phyloP scores from a whole-genome alignment of 2,113 vertebrate genomes.

The Hippoglossus stenolepis region DNA sequence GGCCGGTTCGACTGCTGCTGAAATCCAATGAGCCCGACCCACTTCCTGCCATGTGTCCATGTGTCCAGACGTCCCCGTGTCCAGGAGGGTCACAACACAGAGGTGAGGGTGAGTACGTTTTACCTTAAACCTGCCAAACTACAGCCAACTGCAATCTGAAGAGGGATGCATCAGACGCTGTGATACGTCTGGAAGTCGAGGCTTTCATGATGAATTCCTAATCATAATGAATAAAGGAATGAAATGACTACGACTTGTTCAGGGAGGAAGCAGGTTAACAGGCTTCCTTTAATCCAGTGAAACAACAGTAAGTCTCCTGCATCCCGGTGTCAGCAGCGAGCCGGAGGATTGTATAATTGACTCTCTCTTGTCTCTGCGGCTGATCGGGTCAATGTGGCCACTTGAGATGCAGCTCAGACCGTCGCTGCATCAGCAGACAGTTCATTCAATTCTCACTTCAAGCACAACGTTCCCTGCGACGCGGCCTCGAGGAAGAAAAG shows the following conservation, averaged over 20 bases:
- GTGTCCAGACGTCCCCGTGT: neutral
- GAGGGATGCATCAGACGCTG: no score
- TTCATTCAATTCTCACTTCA: neutral
- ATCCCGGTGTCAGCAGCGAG: neutral
- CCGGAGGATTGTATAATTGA: neutral
- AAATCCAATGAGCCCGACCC: constrained; percentile 8
- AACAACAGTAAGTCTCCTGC: neutral
- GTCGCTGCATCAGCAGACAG: neutral
- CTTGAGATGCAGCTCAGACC: constrained; percentile 1
- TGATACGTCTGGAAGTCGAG: neutral
- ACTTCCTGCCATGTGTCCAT: neutral
- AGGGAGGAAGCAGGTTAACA: no score
- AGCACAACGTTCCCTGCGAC: neutral
- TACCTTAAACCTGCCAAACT: no score
- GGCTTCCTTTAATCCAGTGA: neutral
- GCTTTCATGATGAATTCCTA: no score
- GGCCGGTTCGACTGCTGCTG: constrained; percentile 6
- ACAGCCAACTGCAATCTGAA: no score
- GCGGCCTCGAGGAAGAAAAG: neutral
- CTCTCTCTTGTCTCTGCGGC: constrained; percentile 1
- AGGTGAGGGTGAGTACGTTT: no score
- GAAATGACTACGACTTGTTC: no score
- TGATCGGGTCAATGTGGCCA: neutral
- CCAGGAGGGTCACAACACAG: neutral
- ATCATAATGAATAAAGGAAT: no score